phyloP scores from a whole-genome alignment of 2,888 invertebrate species.

The Cryptocheilus praepositus region DNA sequence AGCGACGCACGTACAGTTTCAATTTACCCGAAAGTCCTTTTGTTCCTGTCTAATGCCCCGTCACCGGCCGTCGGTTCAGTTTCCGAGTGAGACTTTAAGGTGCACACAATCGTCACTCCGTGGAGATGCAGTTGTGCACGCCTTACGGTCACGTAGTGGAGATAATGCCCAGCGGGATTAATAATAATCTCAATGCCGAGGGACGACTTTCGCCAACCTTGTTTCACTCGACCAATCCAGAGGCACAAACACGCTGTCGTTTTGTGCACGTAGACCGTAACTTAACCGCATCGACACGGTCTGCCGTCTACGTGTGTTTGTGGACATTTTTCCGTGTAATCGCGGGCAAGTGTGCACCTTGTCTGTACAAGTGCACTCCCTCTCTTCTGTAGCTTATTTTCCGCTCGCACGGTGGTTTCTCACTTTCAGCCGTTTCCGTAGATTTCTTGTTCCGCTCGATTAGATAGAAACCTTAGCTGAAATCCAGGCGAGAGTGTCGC shows the following conservation, averaged over 20 bases:
- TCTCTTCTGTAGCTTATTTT: not conserved
- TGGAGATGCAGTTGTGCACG: not conserved
- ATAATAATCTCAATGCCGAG: constrained; percentile 42
- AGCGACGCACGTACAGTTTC: too few relatives aligned
- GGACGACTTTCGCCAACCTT: constrained; percentile 47
- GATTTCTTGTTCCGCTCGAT: constrained; percentile 31
- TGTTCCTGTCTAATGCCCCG: too few relatives aligned
- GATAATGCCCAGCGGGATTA: constrained; percentile 28
- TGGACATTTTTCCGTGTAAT: not conserved
- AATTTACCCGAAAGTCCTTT: too few relatives aligned
- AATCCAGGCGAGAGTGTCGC: constrained; percentile 15
- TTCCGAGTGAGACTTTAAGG: too few relatives aligned
- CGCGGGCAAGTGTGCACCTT: too few relatives aligned
- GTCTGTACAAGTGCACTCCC: not conserved
- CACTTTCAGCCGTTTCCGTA: constrained; percentile 23
- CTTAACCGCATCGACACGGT: not conserved
- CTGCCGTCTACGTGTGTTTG: not conserved
- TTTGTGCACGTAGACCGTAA: constrained; percentile 5
- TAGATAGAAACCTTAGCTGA: constrained; percentile 25
- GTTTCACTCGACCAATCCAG: constrained; percentile 25
- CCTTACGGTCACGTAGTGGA: constrained; percentile 9
- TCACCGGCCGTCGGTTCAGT: too few relatives aligned
- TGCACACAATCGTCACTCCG: too few relatives aligned
- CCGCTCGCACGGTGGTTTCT: constrained; percentile 9
- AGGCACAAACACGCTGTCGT: constrained; percentile 4